Percentiles rank a stretch among this genome's conserved stretches.
phyloP scores from a whole-genome alignment of 2,113 vertebrate genomes.

The Syrmaticus mikado region DNA sequence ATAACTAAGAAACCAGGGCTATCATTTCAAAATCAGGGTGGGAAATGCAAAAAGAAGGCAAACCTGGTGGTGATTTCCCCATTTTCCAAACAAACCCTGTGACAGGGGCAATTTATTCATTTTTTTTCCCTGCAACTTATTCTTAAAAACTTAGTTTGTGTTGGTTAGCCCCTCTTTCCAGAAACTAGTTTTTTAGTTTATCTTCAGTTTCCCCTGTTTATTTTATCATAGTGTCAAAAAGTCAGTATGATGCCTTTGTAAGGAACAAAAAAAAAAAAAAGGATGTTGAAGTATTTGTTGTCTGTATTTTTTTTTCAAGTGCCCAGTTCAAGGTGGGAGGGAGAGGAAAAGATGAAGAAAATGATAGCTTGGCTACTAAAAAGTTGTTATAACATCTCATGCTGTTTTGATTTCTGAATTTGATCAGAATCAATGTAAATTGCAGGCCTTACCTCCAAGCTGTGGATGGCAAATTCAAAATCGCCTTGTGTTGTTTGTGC shows the following conservation, averaged over 20 bases:
- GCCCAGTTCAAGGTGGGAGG: neutral
- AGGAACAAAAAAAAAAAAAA: neutral
- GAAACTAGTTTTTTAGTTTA: neutral
- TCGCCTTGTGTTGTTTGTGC: fast-evolving
- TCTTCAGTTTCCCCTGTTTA: neutral
- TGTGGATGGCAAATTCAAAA: neutral
- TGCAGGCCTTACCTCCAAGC: neutral
- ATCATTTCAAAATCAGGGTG: neutral
- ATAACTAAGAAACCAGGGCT: neutral
- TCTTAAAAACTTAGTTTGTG: neutral
- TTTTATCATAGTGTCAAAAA: neutral
- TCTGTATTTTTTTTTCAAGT: neutral
- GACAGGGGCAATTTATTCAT: too few species aligned
- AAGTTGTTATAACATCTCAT: neutral
- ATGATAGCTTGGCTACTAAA: neutral
- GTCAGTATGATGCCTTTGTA: neutral
- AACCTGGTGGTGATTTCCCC: neutral
- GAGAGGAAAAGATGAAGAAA: neutral
- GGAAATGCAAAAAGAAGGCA: neutral
- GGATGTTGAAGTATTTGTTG: neutral
- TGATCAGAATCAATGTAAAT: neutral
- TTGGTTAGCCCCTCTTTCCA: neutral
- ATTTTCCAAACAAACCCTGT: too few species aligned
- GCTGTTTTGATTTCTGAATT: neutral
- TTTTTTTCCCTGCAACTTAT: neutral